Evolutionary conservation across 2,888 invertebrate genomes (phyloP).

Genomic region (Oxycera nigricornis): DNA sequence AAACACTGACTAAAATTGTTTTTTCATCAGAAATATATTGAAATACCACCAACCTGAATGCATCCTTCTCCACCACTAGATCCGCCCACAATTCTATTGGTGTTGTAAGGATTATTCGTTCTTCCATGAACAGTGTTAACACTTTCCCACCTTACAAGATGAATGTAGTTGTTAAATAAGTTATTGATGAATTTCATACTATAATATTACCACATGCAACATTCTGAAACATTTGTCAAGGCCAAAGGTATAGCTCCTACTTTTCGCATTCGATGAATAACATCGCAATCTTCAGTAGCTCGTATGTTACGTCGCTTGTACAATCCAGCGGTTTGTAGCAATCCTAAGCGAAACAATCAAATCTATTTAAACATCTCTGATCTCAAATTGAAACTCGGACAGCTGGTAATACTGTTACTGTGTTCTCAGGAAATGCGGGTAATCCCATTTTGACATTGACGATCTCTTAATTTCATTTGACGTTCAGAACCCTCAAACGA

Average conservation of each 20-base stretch:
- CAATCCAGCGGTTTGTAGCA: conserved; percentile 84
- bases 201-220: conserved; percentile 88
- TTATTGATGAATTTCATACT: background rate
- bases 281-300: conserved; percentile 76
- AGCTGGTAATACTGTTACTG: too few species aligned
- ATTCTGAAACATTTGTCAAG: conserved; percentile 90
- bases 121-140: conserved; percentile 86
- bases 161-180: background rate
- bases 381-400: too few species aligned
- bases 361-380: background rate
- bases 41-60: conserved; percentile 58
- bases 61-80: conserved; percentile 92
- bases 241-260: conserved; percentile 91
- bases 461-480: too few species aligned
- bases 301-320: conserved; percentile 71
- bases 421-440: too few species aligned
- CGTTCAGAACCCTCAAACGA: too few species aligned
- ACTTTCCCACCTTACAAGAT: conserved; percentile 89
- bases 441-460: too few species aligned
- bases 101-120: conserved; percentile 85
- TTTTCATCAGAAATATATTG: background rate
- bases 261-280: conserved; percentile 72
- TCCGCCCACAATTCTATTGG: conserved; percentile 86
- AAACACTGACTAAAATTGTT: background rate
- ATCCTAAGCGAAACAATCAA: conserved; percentile 63